Conservation (phyloP, 2,797 vertebrate genomes). For the Chelonia mydas region DNA sequence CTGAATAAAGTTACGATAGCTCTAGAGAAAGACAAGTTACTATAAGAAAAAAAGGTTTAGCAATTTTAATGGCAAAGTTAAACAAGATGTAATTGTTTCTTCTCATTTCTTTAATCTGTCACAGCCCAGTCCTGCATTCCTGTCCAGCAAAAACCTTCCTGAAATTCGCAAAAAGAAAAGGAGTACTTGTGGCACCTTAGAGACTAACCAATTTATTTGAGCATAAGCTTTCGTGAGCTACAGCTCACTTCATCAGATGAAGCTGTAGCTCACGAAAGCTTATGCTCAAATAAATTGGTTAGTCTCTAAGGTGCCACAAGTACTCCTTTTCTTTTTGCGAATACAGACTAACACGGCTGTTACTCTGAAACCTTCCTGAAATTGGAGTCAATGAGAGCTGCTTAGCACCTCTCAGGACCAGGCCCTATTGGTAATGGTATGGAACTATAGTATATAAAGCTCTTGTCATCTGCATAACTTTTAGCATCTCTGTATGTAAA, state of each 20-base stretch:
- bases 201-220: too few relatives aligned
- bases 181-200: too few relatives aligned
- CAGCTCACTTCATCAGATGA: too few relatives aligned
- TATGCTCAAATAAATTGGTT: too few relatives aligned
- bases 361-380: background rate
- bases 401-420: background rate
- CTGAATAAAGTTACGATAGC: constrained; percentile 19
- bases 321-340: too few relatives aligned
- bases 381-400: background rate
- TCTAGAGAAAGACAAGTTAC: background rate
- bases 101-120: background rate
- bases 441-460: background rate
- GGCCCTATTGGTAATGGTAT: background rate
- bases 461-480: background rate
- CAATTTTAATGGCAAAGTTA: constrained; percentile 4
- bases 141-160: background rate
- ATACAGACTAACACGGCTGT: too few relatives aligned
- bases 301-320: too few relatives aligned
- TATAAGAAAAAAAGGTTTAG: background rate
- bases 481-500: background rate
- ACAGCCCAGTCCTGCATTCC: background rate
- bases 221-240: too few relatives aligned
- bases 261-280: too few relatives aligned
- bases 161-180: background rate
- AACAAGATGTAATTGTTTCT: background rate